These are phyloP conservation scores for Eretmochelys imbricata DNA, from an alignment of 2,113 vertebrate species.

Conservation along the genomic window DNA sequence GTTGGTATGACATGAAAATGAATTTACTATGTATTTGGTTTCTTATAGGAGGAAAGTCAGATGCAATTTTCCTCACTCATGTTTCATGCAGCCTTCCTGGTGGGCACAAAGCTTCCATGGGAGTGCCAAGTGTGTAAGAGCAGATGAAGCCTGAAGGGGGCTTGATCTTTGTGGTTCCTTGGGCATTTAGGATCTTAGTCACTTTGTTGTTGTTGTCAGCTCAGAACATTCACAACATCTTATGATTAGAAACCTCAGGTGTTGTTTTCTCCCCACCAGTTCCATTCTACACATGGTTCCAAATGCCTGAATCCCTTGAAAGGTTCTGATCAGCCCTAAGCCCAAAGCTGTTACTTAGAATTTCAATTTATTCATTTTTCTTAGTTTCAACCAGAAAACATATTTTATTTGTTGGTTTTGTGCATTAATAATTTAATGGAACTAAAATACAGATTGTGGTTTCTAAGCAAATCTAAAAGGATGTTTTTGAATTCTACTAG, in stretches of 20 bases:
- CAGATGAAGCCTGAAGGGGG: background rate
- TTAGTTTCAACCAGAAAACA: background rate
- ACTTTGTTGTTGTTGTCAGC: background rate
- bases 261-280: background rate
- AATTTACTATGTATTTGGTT: background rate
- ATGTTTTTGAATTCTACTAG: background rate
- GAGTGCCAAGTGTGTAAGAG: background rate
- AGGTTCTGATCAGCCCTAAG: background rate
- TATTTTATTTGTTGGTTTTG: background rate
- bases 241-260: background rate
- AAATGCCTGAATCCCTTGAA: background rate
- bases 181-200: background rate
- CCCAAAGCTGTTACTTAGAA: background rate
- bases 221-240: background rate
- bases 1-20: background rate
- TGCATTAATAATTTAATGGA: background rate
- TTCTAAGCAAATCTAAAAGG: background rate
- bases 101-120: background rate
- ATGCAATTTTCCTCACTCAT: background rate
- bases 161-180: background rate
- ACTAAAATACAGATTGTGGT: background rate
- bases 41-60: background rate
- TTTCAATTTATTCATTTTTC: background rate
- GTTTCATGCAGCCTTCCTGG: background rate
- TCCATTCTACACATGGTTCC: background rate